A percentile compares a stretch with the other conserved stretches of the same genome.
Conservation (phyloP, 2,113 vertebrate genomes). For the Cygnus atratus region DNA sequence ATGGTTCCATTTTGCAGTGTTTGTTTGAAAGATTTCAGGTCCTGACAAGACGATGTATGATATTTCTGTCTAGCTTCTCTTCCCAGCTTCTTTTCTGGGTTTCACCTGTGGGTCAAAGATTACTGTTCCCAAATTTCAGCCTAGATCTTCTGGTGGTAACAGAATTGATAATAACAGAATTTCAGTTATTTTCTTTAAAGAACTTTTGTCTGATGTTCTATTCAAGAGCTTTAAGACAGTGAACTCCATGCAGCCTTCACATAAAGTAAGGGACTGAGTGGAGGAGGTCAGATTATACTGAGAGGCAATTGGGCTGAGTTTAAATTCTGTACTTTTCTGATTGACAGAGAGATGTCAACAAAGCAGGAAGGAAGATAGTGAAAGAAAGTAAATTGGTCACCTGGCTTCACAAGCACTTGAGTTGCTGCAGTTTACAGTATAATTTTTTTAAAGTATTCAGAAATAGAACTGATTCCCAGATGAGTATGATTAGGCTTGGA, state of each 20-base stretch:
- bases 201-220: background rate
- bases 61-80: background rate
- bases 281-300: background rate
- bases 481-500: background rate
- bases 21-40: background rate
- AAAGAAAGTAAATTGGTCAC: background rate
- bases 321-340: background rate
- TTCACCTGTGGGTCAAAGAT: background rate
- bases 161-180: background rate
- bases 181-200: background rate
- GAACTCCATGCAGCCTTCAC: background rate
- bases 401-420: background rate
- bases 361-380: background rate
- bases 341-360: background rate
- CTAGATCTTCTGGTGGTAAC: background rate
- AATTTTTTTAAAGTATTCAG: background rate
- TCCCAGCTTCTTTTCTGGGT: background rate
- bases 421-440: background rate
- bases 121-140: background rate
- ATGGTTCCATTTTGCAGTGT: rapidly evolving
- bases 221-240: background rate
- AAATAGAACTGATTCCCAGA: background rate
- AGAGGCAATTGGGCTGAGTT: background rate
- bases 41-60: background rate
- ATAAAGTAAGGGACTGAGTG: background rate